A percentile compares a stretch with the other conserved stretches of the same genome.
Conservation (phyloP, 1,140 invertebrate species). For the Palaemon carinicauda region DNA sequence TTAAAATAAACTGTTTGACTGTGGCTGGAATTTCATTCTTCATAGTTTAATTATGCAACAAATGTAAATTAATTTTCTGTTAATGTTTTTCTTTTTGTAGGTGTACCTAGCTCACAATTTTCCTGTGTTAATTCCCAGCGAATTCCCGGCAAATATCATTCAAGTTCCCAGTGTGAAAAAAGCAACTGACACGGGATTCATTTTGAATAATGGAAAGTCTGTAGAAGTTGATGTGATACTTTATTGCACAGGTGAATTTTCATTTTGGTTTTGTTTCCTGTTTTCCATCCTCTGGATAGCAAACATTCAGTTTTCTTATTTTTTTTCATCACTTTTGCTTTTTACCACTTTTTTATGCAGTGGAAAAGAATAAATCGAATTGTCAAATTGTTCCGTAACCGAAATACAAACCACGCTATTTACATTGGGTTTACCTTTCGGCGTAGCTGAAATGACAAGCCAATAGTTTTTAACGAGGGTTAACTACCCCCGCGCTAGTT, state of each 20-base stretch:
- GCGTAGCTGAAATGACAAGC: too few species aligned
- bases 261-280: background rate
- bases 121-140: slow-evolving; percentile 6
- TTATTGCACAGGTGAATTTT: slow-evolving; percentile 30
- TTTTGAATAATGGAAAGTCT: background rate
- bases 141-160: slow-evolving; percentile 3
- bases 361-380: too few species aligned
- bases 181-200: slow-evolving; percentile 6
- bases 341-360: too few species aligned
- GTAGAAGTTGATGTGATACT: background rate
- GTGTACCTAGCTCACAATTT: slow-evolving; percentile 28
- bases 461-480: too few species aligned
- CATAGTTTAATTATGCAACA: background rate
- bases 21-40: background rate
- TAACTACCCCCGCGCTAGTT: too few species aligned
- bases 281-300: too few species aligned
- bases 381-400: too few species aligned
- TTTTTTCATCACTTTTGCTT: background rate
- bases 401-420: too few species aligned
- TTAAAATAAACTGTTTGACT: too few species aligned
- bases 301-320: background rate
- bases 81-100: background rate
- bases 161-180: background rate
- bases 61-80: background rate
- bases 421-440: too few species aligned